Evolutionary conservation across 2,888 invertebrate genomes (phyloP).

Genomic region (Athalia rosae): DNA sequence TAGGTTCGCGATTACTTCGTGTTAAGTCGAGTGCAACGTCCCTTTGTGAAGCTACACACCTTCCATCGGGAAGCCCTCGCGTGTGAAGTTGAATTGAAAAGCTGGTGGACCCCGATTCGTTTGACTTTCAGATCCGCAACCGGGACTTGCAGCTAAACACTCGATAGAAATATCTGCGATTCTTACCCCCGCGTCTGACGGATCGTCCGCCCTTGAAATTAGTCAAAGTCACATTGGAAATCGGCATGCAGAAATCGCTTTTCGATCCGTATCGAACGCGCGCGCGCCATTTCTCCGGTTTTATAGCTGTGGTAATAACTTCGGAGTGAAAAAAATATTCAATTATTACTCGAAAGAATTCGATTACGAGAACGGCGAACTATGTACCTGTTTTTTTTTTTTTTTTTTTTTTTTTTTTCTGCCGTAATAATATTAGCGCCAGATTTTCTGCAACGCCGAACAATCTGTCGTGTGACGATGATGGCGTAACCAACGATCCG

Average conservation of each 20-base stretch:
- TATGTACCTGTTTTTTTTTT: not conserved
- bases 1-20: not conserved
- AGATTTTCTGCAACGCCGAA: not conserved
- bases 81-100: too few species aligned
- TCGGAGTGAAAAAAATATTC: not conserved
- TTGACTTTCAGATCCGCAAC: conserved; percentile 6
- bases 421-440: not conserved
- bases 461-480: not conserved
- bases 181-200: conserved; percentile 13
- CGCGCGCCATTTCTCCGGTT: too few species aligned
- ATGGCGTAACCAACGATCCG: not conserved
- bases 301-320: not conserved
- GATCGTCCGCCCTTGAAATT: conserved; percentile 35
- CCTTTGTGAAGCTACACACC: too few species aligned
- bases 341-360: not conserved
- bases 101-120: not conserved
- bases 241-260: conserved; percentile 17
- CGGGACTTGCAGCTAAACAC: not conserved
- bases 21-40: not conserved
- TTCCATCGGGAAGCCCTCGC: too few species aligned
- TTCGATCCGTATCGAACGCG: too few species aligned
- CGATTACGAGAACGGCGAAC: not conserved
- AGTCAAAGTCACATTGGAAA: conserved; percentile 4
- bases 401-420: conserved; percentile 2
- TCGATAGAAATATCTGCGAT: not conserved